Evolutionary conservation across 2,113 vertebrate species (phyloP).

Genomic region (Cromileptes altivelis): DNA sequence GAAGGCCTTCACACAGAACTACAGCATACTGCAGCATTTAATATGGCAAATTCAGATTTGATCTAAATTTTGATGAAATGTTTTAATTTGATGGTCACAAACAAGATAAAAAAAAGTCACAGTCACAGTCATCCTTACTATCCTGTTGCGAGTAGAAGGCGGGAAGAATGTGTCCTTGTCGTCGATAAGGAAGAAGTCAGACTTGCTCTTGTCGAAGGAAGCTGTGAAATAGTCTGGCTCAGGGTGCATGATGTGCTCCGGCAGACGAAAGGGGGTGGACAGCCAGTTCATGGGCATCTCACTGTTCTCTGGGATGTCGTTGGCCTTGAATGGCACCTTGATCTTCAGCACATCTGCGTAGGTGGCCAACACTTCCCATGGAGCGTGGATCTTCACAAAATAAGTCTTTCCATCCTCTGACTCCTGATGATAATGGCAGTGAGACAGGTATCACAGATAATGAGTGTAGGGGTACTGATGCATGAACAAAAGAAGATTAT

Average conservation of each 20-base stretch:
- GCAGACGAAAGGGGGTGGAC: slow-evolving; percentile 87
- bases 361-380: slow-evolving; percentile 94
- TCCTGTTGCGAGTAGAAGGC: slow-evolving; percentile 94
- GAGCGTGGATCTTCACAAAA: slow-evolving; percentile 96
- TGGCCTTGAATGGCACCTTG: slow-evolving; percentile 92
- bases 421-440: slow-evolving; percentile 82
- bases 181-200: slow-evolving; percentile 93
- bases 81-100: slow-evolving; percentile 11
- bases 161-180: slow-evolving; percentile 91
- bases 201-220: slow-evolving; percentile 91
- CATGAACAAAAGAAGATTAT: background rate
- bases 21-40: background rate
- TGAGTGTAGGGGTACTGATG: background rate
- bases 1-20: background rate
- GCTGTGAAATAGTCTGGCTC: slow-evolving; percentile 93
- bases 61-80: background rate
- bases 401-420: slow-evolving; percentile 93
- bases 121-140: slow-evolving; percentile 86
- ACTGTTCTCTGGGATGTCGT: slow-evolving; percentile 84
- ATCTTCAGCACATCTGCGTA: slow-evolving; percentile 96
- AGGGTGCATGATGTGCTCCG: slow-evolving; percentile 88
- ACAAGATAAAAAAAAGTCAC: slow-evolving; percentile 8
- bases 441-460: background rate
- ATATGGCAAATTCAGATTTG: background rate
- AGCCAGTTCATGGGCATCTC: slow-evolving; percentile 87